A percentile compares a stretch with the other conserved stretches of the same genome.
Evolutionary conservation across 2,797 vertebrate genomes (phyloP).

Genomic region (Sebastes oblongus): DNA sequence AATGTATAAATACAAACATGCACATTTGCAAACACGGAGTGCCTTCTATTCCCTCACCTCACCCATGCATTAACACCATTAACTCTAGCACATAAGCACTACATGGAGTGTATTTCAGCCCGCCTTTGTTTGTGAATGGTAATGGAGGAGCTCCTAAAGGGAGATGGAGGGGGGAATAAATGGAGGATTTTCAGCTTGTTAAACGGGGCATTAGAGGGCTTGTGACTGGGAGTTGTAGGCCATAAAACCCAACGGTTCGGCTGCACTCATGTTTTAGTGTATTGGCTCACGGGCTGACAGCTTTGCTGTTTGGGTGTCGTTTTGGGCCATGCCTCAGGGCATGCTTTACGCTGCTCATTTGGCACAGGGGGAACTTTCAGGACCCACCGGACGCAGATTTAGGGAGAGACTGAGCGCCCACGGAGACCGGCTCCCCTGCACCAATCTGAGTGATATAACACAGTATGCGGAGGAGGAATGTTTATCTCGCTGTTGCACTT

Average conservation of each 20-base stretch:
- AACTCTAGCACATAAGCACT: not conserved
- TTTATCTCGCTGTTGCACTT: slow-evolving; percentile 27
- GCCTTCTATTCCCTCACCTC: slow-evolving; percentile 11
- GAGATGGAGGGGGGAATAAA: slow-evolving; percentile 71
- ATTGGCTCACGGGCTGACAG: slow-evolving; percentile 76
- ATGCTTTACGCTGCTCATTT: slow-evolving; percentile 74
- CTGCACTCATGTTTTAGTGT: slow-evolving; percentile 78
- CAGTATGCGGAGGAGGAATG: slow-evolving; percentile 35
- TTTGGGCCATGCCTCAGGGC: slow-evolving; percentile 64
- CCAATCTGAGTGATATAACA: slow-evolving; percentile 59
- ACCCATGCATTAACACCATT: slow-evolving; percentile 41
- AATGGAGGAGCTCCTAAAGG: slow-evolving; percentile 66
- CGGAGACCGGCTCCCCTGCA: slow-evolving; percentile 25
- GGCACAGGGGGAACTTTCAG: slow-evolving; percentile 67
- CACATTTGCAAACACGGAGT: not conserved
- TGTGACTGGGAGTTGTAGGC: slow-evolving; percentile 78
- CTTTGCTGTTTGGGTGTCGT: slow-evolving; percentile 72
- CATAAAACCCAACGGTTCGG: slow-evolving; percentile 75
- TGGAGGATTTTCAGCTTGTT: slow-evolving; percentile 83
- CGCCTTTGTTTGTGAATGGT: slow-evolving; percentile 70
- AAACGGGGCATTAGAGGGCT: slow-evolving; percentile 81
- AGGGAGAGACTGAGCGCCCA: slow-evolving; percentile 42
- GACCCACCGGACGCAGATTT: slow-evolving; percentile 69
- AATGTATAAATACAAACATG: not conserved
- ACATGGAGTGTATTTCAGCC: slow-evolving; percentile 33